Percentiles rank a stretch among this genome's conserved stretches.
These are phyloP conservation scores for Caenorhabditis sp. DNA, from an alignment of 2,888 invertebrate genomes.

Conservation along the genomic window DNA sequence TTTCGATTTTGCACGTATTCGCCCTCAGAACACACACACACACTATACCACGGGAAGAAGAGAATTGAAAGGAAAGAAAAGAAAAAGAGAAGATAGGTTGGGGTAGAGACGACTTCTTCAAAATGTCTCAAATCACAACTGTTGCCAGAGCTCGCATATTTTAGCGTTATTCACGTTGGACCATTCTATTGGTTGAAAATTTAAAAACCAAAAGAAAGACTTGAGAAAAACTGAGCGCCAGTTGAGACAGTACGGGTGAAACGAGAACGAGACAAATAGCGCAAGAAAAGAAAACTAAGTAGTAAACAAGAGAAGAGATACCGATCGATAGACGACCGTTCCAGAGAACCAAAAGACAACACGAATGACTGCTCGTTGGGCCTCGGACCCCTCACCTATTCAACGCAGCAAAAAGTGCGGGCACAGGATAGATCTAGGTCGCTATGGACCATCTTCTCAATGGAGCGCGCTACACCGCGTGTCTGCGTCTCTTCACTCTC, in stretches of 20 bases:
- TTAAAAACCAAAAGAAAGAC: not conserved
- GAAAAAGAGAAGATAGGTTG: constrained; percentile 11
- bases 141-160: not conserved
- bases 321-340: constrained; percentile 9
- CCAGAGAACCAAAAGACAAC: not conserved
- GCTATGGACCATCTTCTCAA: not conserved
- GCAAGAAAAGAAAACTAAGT: not conserved
- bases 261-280: not conserved
- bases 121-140: constrained; percentile 58
- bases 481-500: constrained; percentile 34
- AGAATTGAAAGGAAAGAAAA: constrained; percentile 14
- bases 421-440: constrained; percentile 6
- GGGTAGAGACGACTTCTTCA: constrained; percentile 17
- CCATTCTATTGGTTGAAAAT: not conserved
- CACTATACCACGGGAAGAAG: constrained; percentile 26
- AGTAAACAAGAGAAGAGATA: constrained; percentile 1
- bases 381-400: constrained; percentile 19
- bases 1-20: constrained; percentile 65
- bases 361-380: constrained; percentile 7
- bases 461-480: constrained; percentile 17
- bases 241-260: not conserved
- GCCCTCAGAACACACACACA: constrained; percentile 56
- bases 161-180: constrained; percentile 12
- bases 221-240: too few relatives aligned
- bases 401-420: constrained; percentile 19